Base-by-base conservation (phyloP, 2,888 invertebrate genomes). In the Schrankia costaestrigalis region DNA sequence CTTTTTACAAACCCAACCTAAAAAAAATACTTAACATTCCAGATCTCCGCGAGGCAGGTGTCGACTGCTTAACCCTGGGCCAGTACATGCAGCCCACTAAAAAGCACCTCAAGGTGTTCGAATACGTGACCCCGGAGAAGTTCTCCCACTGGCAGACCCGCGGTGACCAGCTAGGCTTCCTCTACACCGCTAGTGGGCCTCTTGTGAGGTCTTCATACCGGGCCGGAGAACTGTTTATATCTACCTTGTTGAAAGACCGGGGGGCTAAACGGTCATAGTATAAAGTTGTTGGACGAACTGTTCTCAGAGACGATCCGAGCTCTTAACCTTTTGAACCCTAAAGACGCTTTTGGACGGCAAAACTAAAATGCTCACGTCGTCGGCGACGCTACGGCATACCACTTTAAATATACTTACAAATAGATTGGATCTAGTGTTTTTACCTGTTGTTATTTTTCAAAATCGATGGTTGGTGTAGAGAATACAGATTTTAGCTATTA, bases 51-150 rank as follows among this genome's bases (percentile, higher is more conserved):
- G 79, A 84, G 13, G 92, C 89, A 0, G 95, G 93, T 18, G 99
- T 99, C 0, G 99, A 99, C 78, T 98, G 98, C 71, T 78, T 99
- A 0, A 99, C 99, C 0, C 87, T 99, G 3, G 99, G 99, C 0
- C 99, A 99, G 70, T 99, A 99, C 81, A 99, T 99, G 98, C 99
- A 99, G 76, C 99, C 99, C 0, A 99, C 99, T 0, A 98, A 97
- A 68, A 90, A 94, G 5, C 99, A 99, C 77, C 88, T 99, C 13
- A 96, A 95, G 86, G 95, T 98, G 0, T 93, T 93, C 24, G 99
- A 99, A 76, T 99, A 99, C 84, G 96, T 99, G 0, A 98, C 97
- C 0, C 99, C 99, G 0, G 95, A 94, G 44, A 97, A 97, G 80
- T 99, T 95, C 74, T 90, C 93, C 62, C 85, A 92, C 33, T 98